Conservation (phyloP, 2,797 vertebrate genomes). For the Salmo trutta region DNA sequence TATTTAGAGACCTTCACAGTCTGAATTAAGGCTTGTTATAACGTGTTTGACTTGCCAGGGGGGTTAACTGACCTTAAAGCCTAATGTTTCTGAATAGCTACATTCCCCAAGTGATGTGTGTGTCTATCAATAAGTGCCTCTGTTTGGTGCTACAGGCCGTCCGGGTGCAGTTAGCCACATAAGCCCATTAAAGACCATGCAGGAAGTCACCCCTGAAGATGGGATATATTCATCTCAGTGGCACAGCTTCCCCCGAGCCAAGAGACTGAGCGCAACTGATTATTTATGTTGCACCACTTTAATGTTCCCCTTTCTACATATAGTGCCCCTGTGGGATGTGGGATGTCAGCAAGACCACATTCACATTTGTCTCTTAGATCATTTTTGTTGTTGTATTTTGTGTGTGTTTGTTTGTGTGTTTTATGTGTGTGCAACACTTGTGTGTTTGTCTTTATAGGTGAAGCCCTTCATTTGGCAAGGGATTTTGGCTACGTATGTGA, state of each 20-base stretch:
- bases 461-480: constrained; percentile 95
- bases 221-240: constrained; percentile 50
- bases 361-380: background rate
- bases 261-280: constrained; percentile 46
- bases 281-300: constrained; percentile 39
- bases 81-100: constrained; percentile 60
- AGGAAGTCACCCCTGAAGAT: constrained; percentile 56
- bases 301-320: constrained; percentile 26
- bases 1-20: constrained; percentile 78
- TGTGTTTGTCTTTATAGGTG: constrained; percentile 71
- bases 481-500: constrained; percentile 98
- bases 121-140: constrained; percentile 71
- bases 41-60: constrained; percentile 68
- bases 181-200: constrained; percentile 69
- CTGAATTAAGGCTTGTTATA: constrained; percentile 78
- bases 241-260: constrained; percentile 33
- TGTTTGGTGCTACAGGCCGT: constrained; percentile 53
- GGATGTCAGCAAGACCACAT: background rate
- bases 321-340: constrained; percentile 10
- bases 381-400: background rate
- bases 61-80: constrained; percentile 75
- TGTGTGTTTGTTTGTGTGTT: background rate
- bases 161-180: constrained; percentile 64
- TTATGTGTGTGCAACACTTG: background rate
- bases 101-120: constrained; percentile 51